A percentile compares a stretch with the other conserved stretches of the same genome.
These are phyloP conservation scores for Mesorhabditis belari DNA, from an alignment of 2,888 invertebrate species.

Conservation along the genomic window DNA sequence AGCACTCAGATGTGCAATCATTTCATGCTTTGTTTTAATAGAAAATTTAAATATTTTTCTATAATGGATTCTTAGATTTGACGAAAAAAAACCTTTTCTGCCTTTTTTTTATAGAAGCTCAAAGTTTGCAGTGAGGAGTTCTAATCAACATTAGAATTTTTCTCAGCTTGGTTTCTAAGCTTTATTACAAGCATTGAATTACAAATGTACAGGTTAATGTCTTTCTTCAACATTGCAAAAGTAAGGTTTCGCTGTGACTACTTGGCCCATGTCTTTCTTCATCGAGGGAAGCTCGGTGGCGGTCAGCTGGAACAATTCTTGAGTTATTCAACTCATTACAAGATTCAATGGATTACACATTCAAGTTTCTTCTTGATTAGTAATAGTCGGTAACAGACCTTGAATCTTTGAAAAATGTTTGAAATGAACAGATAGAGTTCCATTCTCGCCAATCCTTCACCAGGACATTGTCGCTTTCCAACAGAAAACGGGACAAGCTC, in stretches of 20 bases:
- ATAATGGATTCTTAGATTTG: too few relatives aligned
- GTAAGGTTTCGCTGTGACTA: not conserved
- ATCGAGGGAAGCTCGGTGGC: not conserved
- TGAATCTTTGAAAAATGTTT: conserved; percentile 13
- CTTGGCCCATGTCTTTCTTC: not conserved
- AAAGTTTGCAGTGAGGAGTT: too few relatives aligned
- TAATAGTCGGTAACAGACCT: conserved; percentile 7
- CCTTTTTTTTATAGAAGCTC: too few relatives aligned
- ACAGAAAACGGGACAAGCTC: conserved; percentile 15
- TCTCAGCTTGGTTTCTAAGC: too few relatives aligned
- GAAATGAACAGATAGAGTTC: conserved; percentile 12
- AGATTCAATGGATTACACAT: not conserved
- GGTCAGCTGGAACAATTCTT: not conserved
- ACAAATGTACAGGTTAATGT: too few relatives aligned
- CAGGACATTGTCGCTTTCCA: conserved; percentile 13
- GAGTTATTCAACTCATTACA: not conserved
- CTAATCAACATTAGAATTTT: too few relatives aligned
- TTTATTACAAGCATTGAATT: too few relatives aligned
- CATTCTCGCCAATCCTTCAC: conserved; percentile 16
- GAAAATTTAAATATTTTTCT: too few relatives aligned
- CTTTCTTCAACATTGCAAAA: not conserved
- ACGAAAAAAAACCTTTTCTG: too few relatives aligned
- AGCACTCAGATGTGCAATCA: too few relatives aligned
- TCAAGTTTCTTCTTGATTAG: too few relatives aligned
- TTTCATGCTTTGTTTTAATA: too few relatives aligned